Conservation (phyloP, 2,113 vertebrate genomes). For the Herpetotheres cachinnans region DNA sequence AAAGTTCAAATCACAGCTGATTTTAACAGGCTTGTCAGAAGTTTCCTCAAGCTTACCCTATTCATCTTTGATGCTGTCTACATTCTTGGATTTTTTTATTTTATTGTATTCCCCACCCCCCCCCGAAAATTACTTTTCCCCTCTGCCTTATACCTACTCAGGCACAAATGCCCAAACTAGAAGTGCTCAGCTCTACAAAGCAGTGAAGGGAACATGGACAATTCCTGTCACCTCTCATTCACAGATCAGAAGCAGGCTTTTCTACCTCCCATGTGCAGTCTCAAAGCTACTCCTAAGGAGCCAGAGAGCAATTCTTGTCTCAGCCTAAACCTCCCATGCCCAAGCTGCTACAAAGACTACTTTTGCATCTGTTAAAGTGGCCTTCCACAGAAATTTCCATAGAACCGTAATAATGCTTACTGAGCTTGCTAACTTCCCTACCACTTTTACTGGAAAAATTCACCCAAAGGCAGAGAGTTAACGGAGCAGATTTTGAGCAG, state of each 20-base stretch:
- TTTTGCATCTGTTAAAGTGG: background rate
- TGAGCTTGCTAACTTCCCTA: background rate
- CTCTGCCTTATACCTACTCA: background rate
- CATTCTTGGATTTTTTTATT: background rate
- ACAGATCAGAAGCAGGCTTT: background rate
- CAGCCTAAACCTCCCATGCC: background rate
- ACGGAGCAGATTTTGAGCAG: background rate
- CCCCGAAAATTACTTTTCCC: background rate
- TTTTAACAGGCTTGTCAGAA: background rate
- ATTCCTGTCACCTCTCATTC: background rate
- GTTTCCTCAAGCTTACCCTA: background rate
- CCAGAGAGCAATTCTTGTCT: background rate
- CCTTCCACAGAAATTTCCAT: background rate
- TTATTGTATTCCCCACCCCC: too few species aligned
- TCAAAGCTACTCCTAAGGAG: background rate
- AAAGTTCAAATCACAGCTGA: background rate
- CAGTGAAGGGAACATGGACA: rapidly evolving
- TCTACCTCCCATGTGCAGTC: background rate
- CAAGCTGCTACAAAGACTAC: background rate
- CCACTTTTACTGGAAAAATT: background rate
- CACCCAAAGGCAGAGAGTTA: background rate
- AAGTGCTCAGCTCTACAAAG: background rate
- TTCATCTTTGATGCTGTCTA: background rate
- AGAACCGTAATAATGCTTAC: background rate
- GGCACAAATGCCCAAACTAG: background rate